Percentiles rank a stretch among this genome's conserved stretches.
phyloP scores from a whole-genome alignment of 2,888 invertebrate species.

The Drosophila infuscata region DNA sequence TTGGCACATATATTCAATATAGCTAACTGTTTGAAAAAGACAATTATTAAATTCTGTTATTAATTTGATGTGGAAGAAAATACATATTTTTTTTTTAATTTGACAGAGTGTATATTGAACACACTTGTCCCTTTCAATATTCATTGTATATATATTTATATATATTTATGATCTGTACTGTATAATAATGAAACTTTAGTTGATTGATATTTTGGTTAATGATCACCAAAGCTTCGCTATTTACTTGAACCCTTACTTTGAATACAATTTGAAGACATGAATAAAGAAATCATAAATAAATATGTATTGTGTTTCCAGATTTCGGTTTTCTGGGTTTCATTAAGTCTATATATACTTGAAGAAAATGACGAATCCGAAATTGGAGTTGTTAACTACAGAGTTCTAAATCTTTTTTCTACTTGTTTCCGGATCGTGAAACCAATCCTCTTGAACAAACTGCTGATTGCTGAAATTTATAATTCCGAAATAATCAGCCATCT shows the following conservation, averaged over 20 bases:
- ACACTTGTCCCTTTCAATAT: background rate
- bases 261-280: background rate
- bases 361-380: background rate
- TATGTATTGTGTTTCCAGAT: background rate
- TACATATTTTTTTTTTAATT: background rate
- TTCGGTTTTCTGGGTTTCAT: background rate
- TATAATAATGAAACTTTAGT: background rate
- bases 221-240: background rate
- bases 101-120: background rate
- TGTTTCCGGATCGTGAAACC: background rate
- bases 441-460: background rate
- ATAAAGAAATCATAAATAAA: background rate
- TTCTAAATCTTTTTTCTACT: background rate
- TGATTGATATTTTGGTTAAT: background rate
- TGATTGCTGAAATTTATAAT: background rate
- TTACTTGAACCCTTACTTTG: background rate
- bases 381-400: too few species aligned
- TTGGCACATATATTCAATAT: too few species aligned
- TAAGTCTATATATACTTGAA: background rate
- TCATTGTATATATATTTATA: background rate
- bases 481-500: background rate
- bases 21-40: too few species aligned
- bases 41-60: too few species aligned
- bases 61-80: too few species aligned
- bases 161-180: too few species aligned